Percentiles rank a stretch among this genome's conserved stretches.
These are phyloP conservation scores for Heliconius charithonia DNA, from an alignment of 2,888 invertebrate species.

Conservation along the genomic window DNA sequence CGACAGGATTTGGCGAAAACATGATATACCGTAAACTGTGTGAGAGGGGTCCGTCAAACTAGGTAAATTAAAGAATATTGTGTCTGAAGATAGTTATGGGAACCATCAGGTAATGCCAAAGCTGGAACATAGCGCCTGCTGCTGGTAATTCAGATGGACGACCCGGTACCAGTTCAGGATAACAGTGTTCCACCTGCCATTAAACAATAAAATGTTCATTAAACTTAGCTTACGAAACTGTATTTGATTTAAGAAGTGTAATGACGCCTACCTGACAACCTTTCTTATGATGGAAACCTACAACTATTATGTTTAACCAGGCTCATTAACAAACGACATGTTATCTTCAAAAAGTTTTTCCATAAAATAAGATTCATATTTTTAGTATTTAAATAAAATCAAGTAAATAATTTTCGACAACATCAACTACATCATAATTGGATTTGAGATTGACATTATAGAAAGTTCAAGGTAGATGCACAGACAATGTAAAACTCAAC, in stretches of 20 bases:
- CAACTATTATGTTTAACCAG: slow-evolving; percentile 96
- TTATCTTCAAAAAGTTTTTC: slow-evolving; percentile 35
- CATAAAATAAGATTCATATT: slow-evolving; percentile 35
- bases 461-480: not conserved
- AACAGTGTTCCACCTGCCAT: slow-evolving; percentile 93
- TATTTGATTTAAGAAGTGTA: slow-evolving; percentile 48
- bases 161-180: slow-evolving; percentile 92
- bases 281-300: slow-evolving; percentile 99
- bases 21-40: slow-evolving; percentile 97
- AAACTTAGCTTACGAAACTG: slow-evolving; percentile 41
- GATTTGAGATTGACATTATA: slow-evolving; percentile 31
- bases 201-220: not conserved
- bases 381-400: not conserved
- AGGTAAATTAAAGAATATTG: slow-evolving; percentile 97
- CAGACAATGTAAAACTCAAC: slow-evolving; percentile 8
- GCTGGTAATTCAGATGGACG: slow-evolving; percentile 92
- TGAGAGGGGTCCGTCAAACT: slow-evolving; percentile 91
- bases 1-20: slow-evolving; percentile 98
- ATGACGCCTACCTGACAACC: slow-evolving; percentile 94
- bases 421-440: slow-evolving; percentile 27
- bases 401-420: slow-evolving; percentile 14
- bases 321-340: slow-evolving; percentile 80
- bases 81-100: slow-evolving; percentile 98
- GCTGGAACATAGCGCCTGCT: slow-evolving; percentile 98
- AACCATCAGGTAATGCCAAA: slow-evolving; percentile 97